Evolutionary conservation across 2,888 invertebrate genomes (phyloP), one percentile per base, ranked within the genome.

Genomic region (Spilosoma lubricipeda): DNA sequence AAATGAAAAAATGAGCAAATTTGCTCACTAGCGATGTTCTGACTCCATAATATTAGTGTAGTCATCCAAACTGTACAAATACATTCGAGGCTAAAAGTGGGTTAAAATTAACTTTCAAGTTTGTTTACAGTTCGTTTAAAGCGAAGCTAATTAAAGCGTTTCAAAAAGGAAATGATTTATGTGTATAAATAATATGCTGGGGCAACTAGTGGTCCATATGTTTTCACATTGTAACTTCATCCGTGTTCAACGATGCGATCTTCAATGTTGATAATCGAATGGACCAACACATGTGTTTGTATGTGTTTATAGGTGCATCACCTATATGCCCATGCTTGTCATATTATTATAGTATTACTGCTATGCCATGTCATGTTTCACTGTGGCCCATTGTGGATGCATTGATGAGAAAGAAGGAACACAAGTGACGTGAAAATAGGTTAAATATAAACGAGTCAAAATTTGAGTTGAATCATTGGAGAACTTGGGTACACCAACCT

Each of bases 171-270:
- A 30, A 63, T 30, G 30, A 63, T 30, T 63, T 30, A 63, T 30
- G 30, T 30, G 30, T 63, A 0, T 63, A 63, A 30, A 30, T 42
- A 63, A 42, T 52, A 65, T 66, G 18, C n/a, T 20, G 33, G 27
- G 56, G 48, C 67, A 9, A 67, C 67, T 45, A 56, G 11, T 3
- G 1, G 3, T 18, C 75, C 71, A 77, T 85, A 65, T 77, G 75
- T 81, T 77, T 74, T n/a, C 80, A 67, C 30, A 39, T 64, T 77
- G 67, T 77, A 70, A 75, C 73, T 73, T 80, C 81, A 79, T 73
- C 77, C 88, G 87, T 88, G 88, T 76, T 85, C 88, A 86, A 86
- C 86, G 85, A 88, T 76, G 80, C 82, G 88, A 88, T 88, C 76
- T 71, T 66, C 71, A 72, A 70, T 71, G 76, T 77, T 79, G 88